Base-by-base conservation (phyloP, 2,797 vertebrate species). In the Pterois miles region DNA sequence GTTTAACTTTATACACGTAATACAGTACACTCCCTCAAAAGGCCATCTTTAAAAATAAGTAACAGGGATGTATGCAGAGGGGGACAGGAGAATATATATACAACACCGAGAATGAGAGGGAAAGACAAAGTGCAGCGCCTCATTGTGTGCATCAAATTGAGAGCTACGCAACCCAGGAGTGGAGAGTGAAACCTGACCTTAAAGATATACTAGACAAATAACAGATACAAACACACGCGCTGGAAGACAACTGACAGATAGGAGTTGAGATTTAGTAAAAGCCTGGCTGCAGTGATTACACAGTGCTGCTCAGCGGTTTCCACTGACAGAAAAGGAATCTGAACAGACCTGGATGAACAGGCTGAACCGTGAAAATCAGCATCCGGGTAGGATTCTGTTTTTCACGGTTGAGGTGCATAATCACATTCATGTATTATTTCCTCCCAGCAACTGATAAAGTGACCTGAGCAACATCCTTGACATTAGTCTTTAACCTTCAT, bases 401-500 rank as follows among this genome's bases (percentile, higher is more conserved):
- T 36, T 48, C 46, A 48, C 33, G 11, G 70, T 74, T 71, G 38
- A 81, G 90, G 84, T 91, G 91, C 76, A 90, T 90, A 90, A 92
- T 89, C 91, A 95, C 93, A 94, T 95, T 95, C 91, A 91, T 77
- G 71, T 88, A 67, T 69, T 2, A 52, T 71, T 64, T 81, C 59
- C 57, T 65, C 59, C 23, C n/a, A 78, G 20, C 48, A 43, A 29
- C 65, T 34, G 20, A 86, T 64, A 79, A 80, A 80, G 74, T 70
- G 80, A 83, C 83, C 87, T 83, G 80, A 89, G 81, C 58, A 70
- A 83, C 56, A 67, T 67, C 52, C 38, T 74, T 22, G 58, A 76
- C 48, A 73, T 78, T 34, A 38, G 7, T 48, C 23, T 23, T 74
- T 38, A 29, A 67, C 36, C 54, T 31, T 46, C 5, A 4, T 72